These are phyloP conservation scores for Geophilus truncorum DNA, from an alignment of 2,888 invertebrate genomes.

Conservation along the genomic window DNA sequence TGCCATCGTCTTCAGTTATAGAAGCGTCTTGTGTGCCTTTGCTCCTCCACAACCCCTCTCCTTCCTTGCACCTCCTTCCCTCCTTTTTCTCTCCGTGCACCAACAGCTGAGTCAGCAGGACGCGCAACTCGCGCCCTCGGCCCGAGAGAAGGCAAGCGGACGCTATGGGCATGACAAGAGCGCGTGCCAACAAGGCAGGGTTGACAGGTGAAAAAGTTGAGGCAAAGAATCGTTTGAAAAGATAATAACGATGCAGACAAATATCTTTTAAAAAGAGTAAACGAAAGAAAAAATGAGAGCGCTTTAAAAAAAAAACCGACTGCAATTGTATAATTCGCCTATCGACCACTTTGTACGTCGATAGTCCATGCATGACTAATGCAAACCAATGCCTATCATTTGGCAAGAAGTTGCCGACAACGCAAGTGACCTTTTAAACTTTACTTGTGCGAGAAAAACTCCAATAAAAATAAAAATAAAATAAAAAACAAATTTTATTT, in stretches of 20 bases:
- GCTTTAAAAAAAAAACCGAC: neutral
- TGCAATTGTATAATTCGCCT: neutral
- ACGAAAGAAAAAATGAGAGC: neutral
- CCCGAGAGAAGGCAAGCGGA: conserved; percentile 1
- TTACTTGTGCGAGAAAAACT: neutral
- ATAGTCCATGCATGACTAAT: neutral
- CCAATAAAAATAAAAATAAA: neutral
- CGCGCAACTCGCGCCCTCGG: conserved; percentile 10
- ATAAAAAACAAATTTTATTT: too few relatives aligned
- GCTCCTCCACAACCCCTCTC: neutral
- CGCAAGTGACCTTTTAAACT: neutral
- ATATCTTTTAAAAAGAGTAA: neutral
- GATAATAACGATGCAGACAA: neutral
- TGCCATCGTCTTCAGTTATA: neutral
- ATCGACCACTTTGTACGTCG: neutral
- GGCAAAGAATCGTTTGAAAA: neutral
- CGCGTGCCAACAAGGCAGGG: neutral
- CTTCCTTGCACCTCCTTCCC: too few relatives aligned
- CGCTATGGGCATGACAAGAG: neutral
- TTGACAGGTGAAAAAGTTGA: conserved; percentile 4
- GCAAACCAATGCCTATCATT: neutral
- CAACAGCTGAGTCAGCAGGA: neutral
- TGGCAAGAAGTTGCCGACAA: neutral
- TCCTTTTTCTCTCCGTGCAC: neutral
- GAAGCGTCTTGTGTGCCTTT: neutral